phyloP scores from a whole-genome alignment of 2,888 invertebrate species.

The Rhyacophila evoluta region DNA sequence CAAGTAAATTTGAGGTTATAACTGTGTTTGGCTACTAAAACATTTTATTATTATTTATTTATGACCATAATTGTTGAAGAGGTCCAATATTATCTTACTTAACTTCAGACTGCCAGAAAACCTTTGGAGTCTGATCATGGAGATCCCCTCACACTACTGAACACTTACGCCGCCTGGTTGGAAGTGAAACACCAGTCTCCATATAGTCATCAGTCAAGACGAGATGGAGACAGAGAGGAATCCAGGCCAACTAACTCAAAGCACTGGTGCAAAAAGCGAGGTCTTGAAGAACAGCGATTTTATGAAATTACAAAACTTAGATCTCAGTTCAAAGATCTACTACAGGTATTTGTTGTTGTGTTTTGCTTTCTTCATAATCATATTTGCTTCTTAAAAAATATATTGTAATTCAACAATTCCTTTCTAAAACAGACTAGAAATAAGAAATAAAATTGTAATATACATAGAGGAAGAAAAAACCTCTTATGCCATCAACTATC shows the following conservation, averaged over 20 bases:
- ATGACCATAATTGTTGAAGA: too few species aligned
- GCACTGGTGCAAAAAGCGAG: conserved; percentile 90
- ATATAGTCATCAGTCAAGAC: conserved; percentile 55
- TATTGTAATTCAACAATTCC: too few species aligned
- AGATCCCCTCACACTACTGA: conserved; percentile 91
- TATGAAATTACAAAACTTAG: conserved; percentile 96
- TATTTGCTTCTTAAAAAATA: too few species aligned
- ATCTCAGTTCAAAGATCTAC: conserved; percentile 86
- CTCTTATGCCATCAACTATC: too few species aligned
- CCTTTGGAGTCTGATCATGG: conserved; percentile 94
- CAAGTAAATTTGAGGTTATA: too few species aligned
- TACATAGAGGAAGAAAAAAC: too few species aligned
- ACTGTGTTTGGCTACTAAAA: too few species aligned
- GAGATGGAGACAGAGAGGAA: conserved; percentile 56
- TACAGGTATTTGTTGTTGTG: conserved; percentile 70
- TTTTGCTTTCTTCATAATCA: background rate
- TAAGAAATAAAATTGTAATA: too few species aligned
- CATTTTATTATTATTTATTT: too few species aligned
- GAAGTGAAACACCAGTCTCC: conserved; percentile 74
- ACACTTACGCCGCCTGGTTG: conserved; percentile 91
- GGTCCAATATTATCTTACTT: conserved; percentile 31
- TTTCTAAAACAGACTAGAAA: too few species aligned
- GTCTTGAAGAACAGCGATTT: conserved; percentile 96
- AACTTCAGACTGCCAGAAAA: conserved; percentile 77
- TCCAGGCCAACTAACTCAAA: conserved; percentile 65